These are phyloP conservation scores for Neoscelio sp. DNA, from an alignment of 2,888 invertebrate species.

Conservation along the genomic window DNA sequence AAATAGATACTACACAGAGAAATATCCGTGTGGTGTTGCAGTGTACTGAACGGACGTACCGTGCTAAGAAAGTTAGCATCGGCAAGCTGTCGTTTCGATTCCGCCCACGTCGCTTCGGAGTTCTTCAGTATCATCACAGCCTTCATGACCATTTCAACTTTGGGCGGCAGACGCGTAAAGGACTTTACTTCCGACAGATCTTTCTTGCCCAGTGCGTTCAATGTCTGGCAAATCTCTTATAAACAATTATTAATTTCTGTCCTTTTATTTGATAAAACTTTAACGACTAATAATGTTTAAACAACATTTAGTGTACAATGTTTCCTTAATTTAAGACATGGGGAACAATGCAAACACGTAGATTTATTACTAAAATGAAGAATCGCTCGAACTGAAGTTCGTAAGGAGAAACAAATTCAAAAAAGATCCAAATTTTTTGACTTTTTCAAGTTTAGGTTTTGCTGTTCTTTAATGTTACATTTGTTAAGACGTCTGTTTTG, in stretches of 20 bases:
- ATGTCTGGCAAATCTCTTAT: conserved; percentile 83
- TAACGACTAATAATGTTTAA: too few relatives aligned
- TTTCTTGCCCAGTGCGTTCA: conserved; percentile 92
- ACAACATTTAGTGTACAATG: too few relatives aligned
- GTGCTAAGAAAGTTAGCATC: conserved; percentile 90
- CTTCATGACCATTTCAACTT: conserved; percentile 95
- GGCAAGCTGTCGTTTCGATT: conserved; percentile 93
- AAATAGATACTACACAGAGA: conserved; percentile 29
- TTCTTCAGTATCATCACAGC: conserved; percentile 93
- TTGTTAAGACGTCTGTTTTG: too few relatives aligned
- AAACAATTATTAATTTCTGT: conserved; percentile 21
- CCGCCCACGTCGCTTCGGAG: conserved; percentile 93
- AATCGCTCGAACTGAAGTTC: too few relatives aligned
- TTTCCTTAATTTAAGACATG: too few relatives aligned
- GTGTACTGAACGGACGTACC: conserved; percentile 72
- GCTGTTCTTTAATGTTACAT: too few relatives aligned
- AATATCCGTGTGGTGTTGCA: conserved; percentile 28
- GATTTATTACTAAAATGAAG: too few relatives aligned
- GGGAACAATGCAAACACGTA: too few relatives aligned
- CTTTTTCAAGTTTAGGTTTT: too few relatives aligned
- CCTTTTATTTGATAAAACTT: too few relatives aligned
- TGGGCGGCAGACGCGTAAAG: conserved; percentile 93
- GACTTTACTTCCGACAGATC: conserved; percentile 96
- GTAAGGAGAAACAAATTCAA: too few relatives aligned
- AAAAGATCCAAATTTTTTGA: too few relatives aligned